Base-by-base conservation (phyloP, 2,888 invertebrate species). In the Brachypterus glaber region DNA sequence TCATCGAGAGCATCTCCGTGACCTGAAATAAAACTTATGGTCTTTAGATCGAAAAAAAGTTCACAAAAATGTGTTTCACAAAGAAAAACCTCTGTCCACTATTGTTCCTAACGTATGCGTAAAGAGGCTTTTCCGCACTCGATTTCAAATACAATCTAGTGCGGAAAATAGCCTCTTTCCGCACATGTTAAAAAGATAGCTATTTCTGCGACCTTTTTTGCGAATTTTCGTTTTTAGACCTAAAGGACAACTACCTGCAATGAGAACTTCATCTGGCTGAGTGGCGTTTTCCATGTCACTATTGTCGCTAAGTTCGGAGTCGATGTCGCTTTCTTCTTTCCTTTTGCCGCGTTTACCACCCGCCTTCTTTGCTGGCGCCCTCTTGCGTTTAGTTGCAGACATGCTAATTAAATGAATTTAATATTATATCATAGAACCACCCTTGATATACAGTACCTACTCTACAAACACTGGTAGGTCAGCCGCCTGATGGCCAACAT, bases 1-100 rank as follows among this genome's bases (percentile, higher is more conserved):
- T 76, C 72, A 44, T 79, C 79, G 2, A 71, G 51, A 24, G 66
- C 66, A 47, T 73, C 73, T 4, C 70, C 68, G 49, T 66, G 66
- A 9, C 67, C 67, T n/a, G n/a, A n/a, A n/a, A n/a, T n/a, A n/a
- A n/a, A n/a, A n/a, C n/a, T n/a, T n/a, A n/a, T n/a, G n/a, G n/a
- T n/a, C n/a, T n/a, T n/a, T n/a, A n/a, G n/a, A n/a, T n/a, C n/a
- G n/a, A n/a, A n/a, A n/a, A n/a, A n/a, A n/a, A n/a, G n/a, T n/a
- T n/a, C n/a, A n/a, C n/a, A n/a, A n/a, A n/a, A n/a, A n/a, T n/a
- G n/a, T n/a, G n/a, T n/a, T n/a, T n/a, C n/a, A n/a, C n/a, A n/a
- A n/a, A n/a, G n/a, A n/a, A n/a, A n/a, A n/a, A n/a, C n/a, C n/a
- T n/a, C n/a, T n/a, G n/a, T n/a, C n/a, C n/a, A n/a, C n/a, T n/a